Percentiles rank a stretch among this genome's conserved stretches.
These are phyloP conservation scores for Agrilus planipennis DNA, from an alignment of 1,140 invertebrate species.

Conservation along the genomic window DNA sequence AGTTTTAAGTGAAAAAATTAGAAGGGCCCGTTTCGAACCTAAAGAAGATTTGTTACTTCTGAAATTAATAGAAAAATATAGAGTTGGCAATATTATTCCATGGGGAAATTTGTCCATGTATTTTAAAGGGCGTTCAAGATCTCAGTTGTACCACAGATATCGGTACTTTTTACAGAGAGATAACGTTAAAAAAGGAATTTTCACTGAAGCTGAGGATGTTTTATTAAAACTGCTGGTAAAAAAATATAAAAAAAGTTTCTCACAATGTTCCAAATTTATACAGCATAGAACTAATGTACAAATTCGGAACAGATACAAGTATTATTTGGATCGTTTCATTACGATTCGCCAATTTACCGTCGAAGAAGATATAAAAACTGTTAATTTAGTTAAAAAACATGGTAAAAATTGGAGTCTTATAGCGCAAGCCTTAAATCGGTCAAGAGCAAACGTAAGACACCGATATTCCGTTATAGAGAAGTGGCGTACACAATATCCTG, in stretches of 20 bases:
- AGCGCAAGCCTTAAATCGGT: background rate
- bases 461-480: constrained; percentile 33
- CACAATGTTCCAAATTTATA: constrained; percentile 37
- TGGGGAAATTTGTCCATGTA: constrained; percentile 48
- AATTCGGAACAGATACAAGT: constrained; percentile 40
- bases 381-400: constrained; percentile 30
- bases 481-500: constrained; percentile 30
- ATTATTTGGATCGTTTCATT: constrained; percentile 28
- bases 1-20: constrained; percentile 32
- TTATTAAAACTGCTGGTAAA: constrained; percentile 43
- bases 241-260: constrained; percentile 47
- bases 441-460: constrained; percentile 9
- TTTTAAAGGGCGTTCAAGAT: constrained; percentile 46
- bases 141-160: constrained; percentile 49
- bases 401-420: constrained; percentile 23
- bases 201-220: constrained; percentile 48
- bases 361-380: constrained; percentile 35
- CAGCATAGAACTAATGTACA: constrained; percentile 41
- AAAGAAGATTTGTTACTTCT: constrained; percentile 46
- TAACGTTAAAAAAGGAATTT: constrained; percentile 41
- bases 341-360: constrained; percentile 33
- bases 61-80: constrained; percentile 40
- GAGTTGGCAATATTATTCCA: constrained; percentile 47
- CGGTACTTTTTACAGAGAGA: constrained; percentile 20
- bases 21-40: constrained; percentile 39